These are phyloP conservation scores for Muscina levida DNA, from an alignment of 2,888 invertebrate genomes.

Conservation along the genomic window DNA sequence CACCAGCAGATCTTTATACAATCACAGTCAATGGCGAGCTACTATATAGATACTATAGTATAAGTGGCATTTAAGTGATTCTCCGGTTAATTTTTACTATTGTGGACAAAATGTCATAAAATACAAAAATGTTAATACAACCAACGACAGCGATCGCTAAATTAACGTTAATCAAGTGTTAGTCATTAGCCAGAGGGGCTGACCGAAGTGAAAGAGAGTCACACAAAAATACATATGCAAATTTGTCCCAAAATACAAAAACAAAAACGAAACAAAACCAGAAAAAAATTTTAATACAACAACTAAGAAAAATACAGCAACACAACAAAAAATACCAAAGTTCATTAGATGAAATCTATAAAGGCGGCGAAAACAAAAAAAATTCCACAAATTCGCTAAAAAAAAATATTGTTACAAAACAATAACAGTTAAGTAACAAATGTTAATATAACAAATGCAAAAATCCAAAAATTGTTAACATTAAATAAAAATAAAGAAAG, in stretches of 20 bases:
- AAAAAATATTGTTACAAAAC: slow-evolving; percentile 2
- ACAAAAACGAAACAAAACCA: slow-evolving; percentile 30
- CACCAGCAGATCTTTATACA: neutral
- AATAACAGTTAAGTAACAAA: slow-evolving; percentile 8
- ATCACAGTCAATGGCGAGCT: neutral
- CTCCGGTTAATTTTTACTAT: neutral
- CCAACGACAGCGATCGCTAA: slow-evolving; percentile 29
- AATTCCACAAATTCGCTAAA: neutral
- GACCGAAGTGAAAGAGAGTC: neutral
- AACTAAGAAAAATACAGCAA: slow-evolving; percentile 19
- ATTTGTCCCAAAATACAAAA: slow-evolving; percentile 22
- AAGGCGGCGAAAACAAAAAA: slow-evolving; percentile 36
- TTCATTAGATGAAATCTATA: slow-evolving; percentile 45
- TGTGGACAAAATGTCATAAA: slow-evolving; percentile 31
- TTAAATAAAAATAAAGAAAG: slow-evolving; percentile 4
- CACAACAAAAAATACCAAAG: slow-evolving; percentile 50
- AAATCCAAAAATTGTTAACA: neutral
- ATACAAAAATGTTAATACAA: slow-evolving; percentile 28
- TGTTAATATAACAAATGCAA: slow-evolving; percentile 17
- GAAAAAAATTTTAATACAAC: slow-evolving; percentile 23
- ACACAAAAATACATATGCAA: slow-evolving; percentile 42
- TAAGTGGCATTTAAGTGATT: too few species aligned
- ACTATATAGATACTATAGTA: too few species aligned
- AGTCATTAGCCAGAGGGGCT: slow-evolving; percentile 9
- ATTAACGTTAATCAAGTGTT: slow-evolving; percentile 20